These are phyloP conservation scores for Bugula neritina DNA, from an alignment of 2,888 invertebrate species.

Conservation along the genomic window DNA sequence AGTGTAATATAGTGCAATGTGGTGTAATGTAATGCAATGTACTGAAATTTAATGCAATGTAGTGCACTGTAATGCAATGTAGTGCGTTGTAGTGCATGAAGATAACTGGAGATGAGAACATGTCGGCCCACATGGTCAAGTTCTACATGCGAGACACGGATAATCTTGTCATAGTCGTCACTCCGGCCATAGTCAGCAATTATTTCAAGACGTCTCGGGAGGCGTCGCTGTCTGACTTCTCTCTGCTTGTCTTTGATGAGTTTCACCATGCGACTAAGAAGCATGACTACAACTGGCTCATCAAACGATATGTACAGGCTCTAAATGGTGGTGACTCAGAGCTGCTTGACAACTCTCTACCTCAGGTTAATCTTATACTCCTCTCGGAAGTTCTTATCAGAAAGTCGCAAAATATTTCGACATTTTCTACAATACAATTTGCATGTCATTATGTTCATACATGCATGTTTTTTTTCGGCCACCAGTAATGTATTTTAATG, in stretches of 20 bases:
- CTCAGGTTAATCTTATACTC: too few species aligned
- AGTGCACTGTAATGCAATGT: too few species aligned
- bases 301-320: constrained; percentile 41
- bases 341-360: neutral
- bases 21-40: too few species aligned
- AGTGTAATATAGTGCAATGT: too few species aligned
- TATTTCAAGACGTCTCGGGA: neutral
- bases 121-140: neutral
- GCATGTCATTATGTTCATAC: too few species aligned
- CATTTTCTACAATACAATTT: too few species aligned
- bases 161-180: neutral
- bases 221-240: constrained; percentile 31
- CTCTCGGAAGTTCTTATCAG: too few species aligned
- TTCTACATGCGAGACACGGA: neutral
- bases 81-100: neutral
- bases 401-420: too few species aligned
- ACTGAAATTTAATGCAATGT: too few species aligned
- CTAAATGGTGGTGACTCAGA: constrained; percentile 30
- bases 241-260: constrained; percentile 47
- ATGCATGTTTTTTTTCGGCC: too few species aligned
- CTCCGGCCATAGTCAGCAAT: neutral
- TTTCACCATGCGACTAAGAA: constrained; percentile 45
- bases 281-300: constrained; percentile 45
- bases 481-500: too few species aligned
- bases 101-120: constrained; percentile 2